Conservation (phyloP, 1,140 invertebrate species). For the Akabosia matsudoensis region DNA sequence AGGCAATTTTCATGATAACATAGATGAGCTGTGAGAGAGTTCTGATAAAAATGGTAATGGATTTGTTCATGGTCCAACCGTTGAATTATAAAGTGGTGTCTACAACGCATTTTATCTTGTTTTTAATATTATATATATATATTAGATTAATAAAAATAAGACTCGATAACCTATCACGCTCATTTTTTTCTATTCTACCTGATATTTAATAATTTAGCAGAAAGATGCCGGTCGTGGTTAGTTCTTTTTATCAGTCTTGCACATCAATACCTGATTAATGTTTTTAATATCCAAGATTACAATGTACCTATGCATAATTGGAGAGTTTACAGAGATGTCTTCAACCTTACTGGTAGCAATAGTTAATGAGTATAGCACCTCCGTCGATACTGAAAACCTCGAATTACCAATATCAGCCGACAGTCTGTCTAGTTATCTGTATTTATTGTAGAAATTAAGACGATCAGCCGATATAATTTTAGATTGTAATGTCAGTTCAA, state of each 20-base stretch:
- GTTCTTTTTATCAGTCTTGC: neutral
- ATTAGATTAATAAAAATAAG: neutral
- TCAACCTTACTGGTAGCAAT: neutral
- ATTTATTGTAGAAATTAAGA: too few relatives aligned
- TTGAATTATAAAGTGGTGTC: neutral
- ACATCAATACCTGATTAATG: neutral
- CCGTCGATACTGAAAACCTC: neutral
- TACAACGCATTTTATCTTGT: neutral
- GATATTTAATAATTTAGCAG: neutral
- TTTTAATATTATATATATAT: neutral
- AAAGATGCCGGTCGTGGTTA: neutral
- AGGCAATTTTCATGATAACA: slow-evolving; percentile 14
- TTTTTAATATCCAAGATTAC: neutral
- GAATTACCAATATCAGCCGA: neutral
- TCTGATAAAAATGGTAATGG: slow-evolving; percentile 21
- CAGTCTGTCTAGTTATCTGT: neutral
- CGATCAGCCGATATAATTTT: too few relatives aligned
- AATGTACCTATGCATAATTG: neutral
- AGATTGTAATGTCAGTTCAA: too few relatives aligned
- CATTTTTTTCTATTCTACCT: neutral
- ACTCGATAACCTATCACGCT: neutral
- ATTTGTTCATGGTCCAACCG: neutral
- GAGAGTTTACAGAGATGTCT: neutral
- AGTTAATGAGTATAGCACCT: neutral
- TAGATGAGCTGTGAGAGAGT: slow-evolving; percentile 18